Evolutionary conservation across 1,140 invertebrate species (phyloP).

Genomic region (Pararge aegeria): DNA sequence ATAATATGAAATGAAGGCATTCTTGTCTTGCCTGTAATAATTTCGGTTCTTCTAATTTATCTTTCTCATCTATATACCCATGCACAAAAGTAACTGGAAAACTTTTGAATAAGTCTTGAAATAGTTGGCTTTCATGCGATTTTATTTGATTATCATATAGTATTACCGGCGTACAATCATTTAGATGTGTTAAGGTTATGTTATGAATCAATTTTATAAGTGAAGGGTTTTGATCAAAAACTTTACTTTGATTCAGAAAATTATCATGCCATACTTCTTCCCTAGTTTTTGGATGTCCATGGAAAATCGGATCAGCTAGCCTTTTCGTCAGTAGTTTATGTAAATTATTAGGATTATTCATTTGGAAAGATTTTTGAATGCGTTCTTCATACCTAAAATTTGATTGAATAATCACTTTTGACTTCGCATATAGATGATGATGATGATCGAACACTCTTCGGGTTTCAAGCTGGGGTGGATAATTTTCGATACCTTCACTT

Average conservation of each 20-base stretch:
- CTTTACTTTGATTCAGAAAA: slow-evolving; percentile 61
- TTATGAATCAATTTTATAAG: slow-evolving; percentile 80
- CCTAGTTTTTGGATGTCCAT: slow-evolving; percentile 79
- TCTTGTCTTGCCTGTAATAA: slow-evolving; percentile 58
- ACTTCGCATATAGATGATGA: neutral
- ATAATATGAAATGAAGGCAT: slow-evolving; percentile 83
- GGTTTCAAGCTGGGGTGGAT: neutral
- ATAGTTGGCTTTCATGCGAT: slow-evolving; percentile 75
- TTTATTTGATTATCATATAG: slow-evolving; percentile 82
- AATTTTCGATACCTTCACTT: neutral
- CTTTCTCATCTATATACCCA: slow-evolving; percentile 78
- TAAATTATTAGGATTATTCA: neutral
- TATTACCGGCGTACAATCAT: slow-evolving; percentile 81
- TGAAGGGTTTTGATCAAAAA: slow-evolving; percentile 76
- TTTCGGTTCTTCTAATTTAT: slow-evolving; percentile 53
- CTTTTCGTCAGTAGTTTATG: slow-evolving; percentile 41
- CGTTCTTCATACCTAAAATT: neutral
- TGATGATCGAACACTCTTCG: neutral
- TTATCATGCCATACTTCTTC: slow-evolving; percentile 76
- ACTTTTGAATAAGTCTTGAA: slow-evolving; percentile 81
- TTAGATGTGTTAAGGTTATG: slow-evolving; percentile 80
- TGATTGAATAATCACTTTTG: neutral
- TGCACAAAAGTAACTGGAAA: slow-evolving; percentile 81
- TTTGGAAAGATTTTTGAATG: neutral
- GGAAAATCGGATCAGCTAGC: slow-evolving; percentile 68